Evolutionary conservation across 2,113 vertebrate species (phyloP), one percentile per base, ranked within the genome.

Genomic region (Campylomormyrus tamandua): DNA sequence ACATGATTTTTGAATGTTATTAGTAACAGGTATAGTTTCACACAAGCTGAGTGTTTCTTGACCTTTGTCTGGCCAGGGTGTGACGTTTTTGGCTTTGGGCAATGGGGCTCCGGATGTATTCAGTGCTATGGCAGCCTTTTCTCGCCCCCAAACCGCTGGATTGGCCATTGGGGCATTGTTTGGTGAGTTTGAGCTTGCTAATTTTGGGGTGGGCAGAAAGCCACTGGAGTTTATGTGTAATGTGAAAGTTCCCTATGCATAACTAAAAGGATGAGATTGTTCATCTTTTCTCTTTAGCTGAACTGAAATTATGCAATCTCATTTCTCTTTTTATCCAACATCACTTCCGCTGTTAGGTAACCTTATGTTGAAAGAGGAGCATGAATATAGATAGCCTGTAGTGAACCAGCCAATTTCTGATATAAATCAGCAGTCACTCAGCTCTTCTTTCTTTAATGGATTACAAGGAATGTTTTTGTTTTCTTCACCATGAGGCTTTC

Each of bases 31-130:
- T 42, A 48, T 88, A 62, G 53, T 48, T n/a, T 24, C 45, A 84
- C 83, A 46, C 21, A 48, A 46, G 42, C 83, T 24, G 19, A 48
- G 21, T n/a, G 17, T 92, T 95, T 96, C 95, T 97, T 99, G 92
- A 97, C 95, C 0, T 1, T 0, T 8, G 5, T 19, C 53, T 85
- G 91, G 94, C 90, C 94, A 99, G 98, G 98, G 98, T 17, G 98
- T 99, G 93, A 99, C 98, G 2, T 98, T 99, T 92, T 93, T 99
- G 93, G 98, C 98, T 0, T 96, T 99, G 58, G 98, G 98, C 50
- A 99, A 99, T 0, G 98, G 98, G 0, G 98, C 98, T 0, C 98
- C 98, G 0, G 98, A 99, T 87, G 96, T 99, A 92, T 99, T 99
- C 95, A 99, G 98, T 0, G 98, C 98, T 0, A 92, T 99, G 70